phyloP scores from a whole-genome alignment of 2,797 vertebrate genomes.

The Epinephelus coioides region DNA sequence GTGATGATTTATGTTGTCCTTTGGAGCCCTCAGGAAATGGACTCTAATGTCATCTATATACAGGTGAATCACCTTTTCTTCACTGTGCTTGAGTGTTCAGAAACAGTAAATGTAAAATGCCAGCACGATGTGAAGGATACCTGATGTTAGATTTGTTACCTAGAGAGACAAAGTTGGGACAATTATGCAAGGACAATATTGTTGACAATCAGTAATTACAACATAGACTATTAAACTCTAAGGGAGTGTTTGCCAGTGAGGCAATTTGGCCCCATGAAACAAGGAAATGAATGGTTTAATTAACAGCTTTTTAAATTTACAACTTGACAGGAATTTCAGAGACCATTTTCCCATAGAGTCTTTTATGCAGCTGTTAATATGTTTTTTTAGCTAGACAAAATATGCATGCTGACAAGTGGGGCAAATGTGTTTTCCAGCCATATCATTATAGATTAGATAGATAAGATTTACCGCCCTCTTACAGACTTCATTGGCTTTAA shows the following conservation, averaged over 20 bases:
- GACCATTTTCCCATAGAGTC: conserved; percentile 34
- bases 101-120: conserved; percentile 26
- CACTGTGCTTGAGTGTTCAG: conserved; percentile 22
- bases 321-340: conserved; percentile 46
- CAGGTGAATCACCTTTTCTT: conserved; percentile 43
- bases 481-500: conserved; percentile 68
- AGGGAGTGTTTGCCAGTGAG: conserved; percentile 45
- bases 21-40: conserved; percentile 42
- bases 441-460: conserved; percentile 68
- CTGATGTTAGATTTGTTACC: conserved; percentile 41
- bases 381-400: conserved; percentile 38
- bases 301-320: conserved; percentile 51
- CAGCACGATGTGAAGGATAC: conserved; percentile 14
- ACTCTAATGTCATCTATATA: conserved; percentile 51
- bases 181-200: conserved; percentile 42
- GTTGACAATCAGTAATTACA: conserved; percentile 57
- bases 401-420: conserved; percentile 57
- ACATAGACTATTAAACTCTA: conserved; percentile 32
- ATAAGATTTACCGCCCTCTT: conserved; percentile 70
- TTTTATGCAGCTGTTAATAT: conserved; percentile 50
- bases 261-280: conserved; percentile 55
- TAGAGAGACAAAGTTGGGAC: conserved; percentile 39
- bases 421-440: conserved; percentile 64
- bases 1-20: conserved; percentile 59
- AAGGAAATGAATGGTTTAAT: conserved; percentile 51